Conservation (phyloP, 2,797 vertebrate genomes). For the Oreochromis grahami region DNA sequence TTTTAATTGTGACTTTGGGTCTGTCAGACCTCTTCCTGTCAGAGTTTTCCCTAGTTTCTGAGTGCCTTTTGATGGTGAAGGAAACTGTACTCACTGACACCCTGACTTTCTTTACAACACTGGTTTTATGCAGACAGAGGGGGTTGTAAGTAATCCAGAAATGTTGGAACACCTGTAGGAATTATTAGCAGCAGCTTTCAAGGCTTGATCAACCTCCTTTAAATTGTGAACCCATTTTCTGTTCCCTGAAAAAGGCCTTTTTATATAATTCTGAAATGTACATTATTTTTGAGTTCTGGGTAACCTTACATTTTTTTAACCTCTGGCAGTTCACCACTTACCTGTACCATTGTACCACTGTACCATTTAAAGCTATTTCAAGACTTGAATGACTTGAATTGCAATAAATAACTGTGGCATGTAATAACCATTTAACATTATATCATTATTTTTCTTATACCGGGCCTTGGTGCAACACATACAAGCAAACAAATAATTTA, state of each 20-base stretch:
- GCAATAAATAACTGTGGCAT: neutral
- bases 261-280: neutral
- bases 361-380: neutral
- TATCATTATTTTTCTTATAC: neutral
- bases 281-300: neutral
- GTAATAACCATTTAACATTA: neutral
- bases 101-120: too few species aligned
- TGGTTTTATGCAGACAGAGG: neutral
- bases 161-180: neutral
- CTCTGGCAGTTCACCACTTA: neutral
- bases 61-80: too few species aligned
- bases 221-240: neutral
- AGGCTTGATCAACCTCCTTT: neutral
- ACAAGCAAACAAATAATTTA: neutral
- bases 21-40: too few species aligned
- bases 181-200: neutral
- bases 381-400: neutral
- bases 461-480: neutral
- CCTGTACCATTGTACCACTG: neutral
- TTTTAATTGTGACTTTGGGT: too few species aligned
- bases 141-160: neutral
- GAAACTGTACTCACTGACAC: too few species aligned
- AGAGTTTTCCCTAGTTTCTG: too few species aligned
- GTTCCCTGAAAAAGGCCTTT: neutral
- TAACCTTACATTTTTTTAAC: neutral